These are phyloP conservation scores for Andrena minutula DNA, from an alignment of 2,888 invertebrate species.

Conservation along the genomic window DNA sequence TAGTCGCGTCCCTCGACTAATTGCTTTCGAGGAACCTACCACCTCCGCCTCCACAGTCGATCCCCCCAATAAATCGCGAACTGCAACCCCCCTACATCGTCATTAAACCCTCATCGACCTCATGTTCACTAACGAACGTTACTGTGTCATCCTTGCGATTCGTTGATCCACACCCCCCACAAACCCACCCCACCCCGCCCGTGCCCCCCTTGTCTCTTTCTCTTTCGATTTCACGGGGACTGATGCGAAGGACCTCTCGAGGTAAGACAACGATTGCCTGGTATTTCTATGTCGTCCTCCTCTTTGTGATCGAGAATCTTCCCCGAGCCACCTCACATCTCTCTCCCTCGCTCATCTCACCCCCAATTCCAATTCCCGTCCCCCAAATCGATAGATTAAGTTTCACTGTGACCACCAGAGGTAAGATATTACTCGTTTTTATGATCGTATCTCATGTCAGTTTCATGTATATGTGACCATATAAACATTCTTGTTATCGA, in stretches of 20 bases:
- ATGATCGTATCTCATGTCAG: slow-evolving; percentile 25
- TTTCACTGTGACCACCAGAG: slow-evolving; percentile 55
- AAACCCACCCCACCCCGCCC: background rate
- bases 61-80: slow-evolving; percentile 31
- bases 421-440: slow-evolving; percentile 54
- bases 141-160: slow-evolving; percentile 57
- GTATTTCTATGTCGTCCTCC: slow-evolving; percentile 58
- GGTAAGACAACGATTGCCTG: slow-evolving; percentile 69
- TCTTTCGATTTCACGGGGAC: slow-evolving; percentile 57
- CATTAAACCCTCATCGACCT: slow-evolving; percentile 65
- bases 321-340: background rate
- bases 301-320: slow-evolving; percentile 7
- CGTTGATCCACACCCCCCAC: slow-evolving; percentile 43
- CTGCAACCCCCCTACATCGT: slow-evolving; percentile 58
- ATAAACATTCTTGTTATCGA: slow-evolving; percentile 25
- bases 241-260: slow-evolving; percentile 62
- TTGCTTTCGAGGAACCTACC: slow-evolving; percentile 42
- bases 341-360: slow-evolving; percentile 13
- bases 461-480: slow-evolving; percentile 32
- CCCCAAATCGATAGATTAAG: slow-evolving; percentile 47
- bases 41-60: slow-evolving; percentile 38
- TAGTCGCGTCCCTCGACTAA: slow-evolving; percentile 45
- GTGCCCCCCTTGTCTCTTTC: slow-evolving; percentile 4
- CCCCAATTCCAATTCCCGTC: background rate
- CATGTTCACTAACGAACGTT: slow-evolving; percentile 70